A percentile compares a stretch with the other conserved stretches of the same genome.
Evolutionary conservation across 1,140 invertebrate genomes (phyloP).

Genomic region (Ladona fulva): DNA sequence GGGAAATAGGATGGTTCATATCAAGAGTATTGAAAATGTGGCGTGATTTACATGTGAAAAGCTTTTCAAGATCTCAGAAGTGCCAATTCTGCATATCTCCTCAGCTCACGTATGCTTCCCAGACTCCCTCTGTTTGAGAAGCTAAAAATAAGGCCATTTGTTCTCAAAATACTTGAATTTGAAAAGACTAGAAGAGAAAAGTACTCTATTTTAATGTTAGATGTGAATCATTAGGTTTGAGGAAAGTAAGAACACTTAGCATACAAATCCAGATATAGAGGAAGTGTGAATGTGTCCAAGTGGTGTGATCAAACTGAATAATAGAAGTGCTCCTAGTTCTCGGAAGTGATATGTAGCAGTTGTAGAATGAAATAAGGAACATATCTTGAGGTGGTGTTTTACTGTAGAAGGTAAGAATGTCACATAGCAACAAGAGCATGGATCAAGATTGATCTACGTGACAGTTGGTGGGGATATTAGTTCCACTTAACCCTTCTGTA

Average conservation of each 20-base stretch:
- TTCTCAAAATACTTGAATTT: neutral
- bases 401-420: no score
- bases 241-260: neutral
- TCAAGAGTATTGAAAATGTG: neutral
- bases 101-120: neutral
- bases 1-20: neutral
- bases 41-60: neutral
- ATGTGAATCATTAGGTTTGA: neutral
- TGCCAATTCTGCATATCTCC: constrained; percentile 4
- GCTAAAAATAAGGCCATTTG: neutral
- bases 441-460: no score
- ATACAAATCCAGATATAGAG: neutral
- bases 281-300: no score
- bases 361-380: no score
- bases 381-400: no score
- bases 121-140: neutral
- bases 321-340: no score
- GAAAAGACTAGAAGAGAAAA: neutral
- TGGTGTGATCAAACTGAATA: no score
- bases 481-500: neutral
- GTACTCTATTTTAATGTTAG: constrained; percentile 10
- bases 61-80: neutral
- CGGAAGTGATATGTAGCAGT: no score
- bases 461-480: no score
- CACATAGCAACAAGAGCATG: no score